Evolutionary conservation across 2,797 vertebrate genomes (phyloP).

Genomic region (Diglossa cyanea): DNA sequence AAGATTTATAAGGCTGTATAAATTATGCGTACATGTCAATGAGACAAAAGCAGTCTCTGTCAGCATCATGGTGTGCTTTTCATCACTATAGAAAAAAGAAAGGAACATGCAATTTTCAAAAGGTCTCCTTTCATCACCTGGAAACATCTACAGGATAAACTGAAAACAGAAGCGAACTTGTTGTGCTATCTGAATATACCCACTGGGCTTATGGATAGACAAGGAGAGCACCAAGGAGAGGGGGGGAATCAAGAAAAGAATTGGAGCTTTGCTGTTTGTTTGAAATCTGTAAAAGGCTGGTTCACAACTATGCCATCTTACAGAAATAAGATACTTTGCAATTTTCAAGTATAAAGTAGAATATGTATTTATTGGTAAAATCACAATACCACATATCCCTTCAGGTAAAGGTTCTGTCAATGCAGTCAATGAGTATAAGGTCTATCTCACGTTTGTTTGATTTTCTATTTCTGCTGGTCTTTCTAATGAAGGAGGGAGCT

Average conservation of each 20-base stretch:
- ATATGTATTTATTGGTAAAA: background rate
- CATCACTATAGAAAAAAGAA: constrained; percentile 9
- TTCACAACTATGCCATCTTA: background rate
- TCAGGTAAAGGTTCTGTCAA: background rate
- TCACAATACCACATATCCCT: background rate
- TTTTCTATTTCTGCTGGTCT: background rate
- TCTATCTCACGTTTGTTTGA: background rate
- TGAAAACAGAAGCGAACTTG: background rate
- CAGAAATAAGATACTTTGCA: background rate
- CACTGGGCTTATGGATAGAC: background rate
- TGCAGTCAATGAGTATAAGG: background rate
- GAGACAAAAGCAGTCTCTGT: constrained; percentile 33
- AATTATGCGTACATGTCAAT: background rate
- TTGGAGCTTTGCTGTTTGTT: background rate
- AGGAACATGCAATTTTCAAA: background rate
- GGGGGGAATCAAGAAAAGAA: background rate
- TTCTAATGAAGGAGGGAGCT: background rate
- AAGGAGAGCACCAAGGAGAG: background rate
- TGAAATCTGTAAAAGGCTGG: background rate
- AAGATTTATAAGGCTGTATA: constrained; percentile 47
- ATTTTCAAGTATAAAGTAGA: background rate
- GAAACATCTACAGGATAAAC: background rate
- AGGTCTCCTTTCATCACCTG: background rate
- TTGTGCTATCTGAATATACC: background rate
- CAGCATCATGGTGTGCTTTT: background rate